Percentiles rank a stretch among this genome's conserved stretches.
These are phyloP conservation scores for Hedya salicella DNA, from an alignment of 2,888 invertebrate species.

Conservation along the genomic window DNA sequence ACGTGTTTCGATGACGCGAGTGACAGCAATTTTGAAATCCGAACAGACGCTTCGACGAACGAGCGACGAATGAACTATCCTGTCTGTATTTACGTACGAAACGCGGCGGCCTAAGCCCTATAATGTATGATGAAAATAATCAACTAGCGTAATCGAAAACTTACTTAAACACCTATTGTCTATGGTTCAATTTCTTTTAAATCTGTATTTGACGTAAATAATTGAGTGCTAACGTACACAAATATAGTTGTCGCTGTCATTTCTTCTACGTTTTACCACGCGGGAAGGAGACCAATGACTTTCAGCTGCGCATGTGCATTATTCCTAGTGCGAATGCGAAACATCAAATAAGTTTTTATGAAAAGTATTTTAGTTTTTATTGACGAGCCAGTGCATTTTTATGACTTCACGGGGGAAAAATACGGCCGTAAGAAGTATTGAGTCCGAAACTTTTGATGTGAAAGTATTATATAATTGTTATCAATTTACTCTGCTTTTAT, in stretches of 20 bases:
- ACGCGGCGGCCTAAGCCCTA: slow-evolving; percentile 60
- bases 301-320: slow-evolving; percentile 68
- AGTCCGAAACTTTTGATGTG: slow-evolving; percentile 30
- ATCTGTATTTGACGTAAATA: slow-evolving; percentile 54
- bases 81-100: slow-evolving; percentile 57
- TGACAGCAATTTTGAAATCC: slow-evolving; percentile 43
- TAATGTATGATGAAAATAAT: slow-evolving; percentile 65
- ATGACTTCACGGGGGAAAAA: slow-evolving; percentile 20
- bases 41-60: slow-evolving; percentile 56
- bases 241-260: slow-evolving; percentile 62
- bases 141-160: slow-evolving; percentile 54
- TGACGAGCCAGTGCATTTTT: slow-evolving; percentile 29
- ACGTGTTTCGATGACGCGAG: slow-evolving; percentile 53
- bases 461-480: slow-evolving; percentile 30
- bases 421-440: slow-evolving; percentile 28
- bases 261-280: slow-evolving; percentile 48
- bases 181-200: slow-evolving; percentile 53
- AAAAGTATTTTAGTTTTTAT: slow-evolving; percentile 49
- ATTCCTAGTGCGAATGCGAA: slow-evolving; percentile 51
- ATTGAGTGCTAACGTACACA: slow-evolving; percentile 59
- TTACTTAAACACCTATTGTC: slow-evolving; percentile 47
- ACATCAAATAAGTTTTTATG: slow-evolving; percentile 68
- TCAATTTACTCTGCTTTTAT: slow-evolving; percentile 35
- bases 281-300: slow-evolving; percentile 55
- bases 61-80: slow-evolving; percentile 61